Evolutionary conservation across 2,113 vertebrate species (phyloP), one percentile per base, ranked within the genome.

Genomic region (Limnothrissa miodon): DNA sequence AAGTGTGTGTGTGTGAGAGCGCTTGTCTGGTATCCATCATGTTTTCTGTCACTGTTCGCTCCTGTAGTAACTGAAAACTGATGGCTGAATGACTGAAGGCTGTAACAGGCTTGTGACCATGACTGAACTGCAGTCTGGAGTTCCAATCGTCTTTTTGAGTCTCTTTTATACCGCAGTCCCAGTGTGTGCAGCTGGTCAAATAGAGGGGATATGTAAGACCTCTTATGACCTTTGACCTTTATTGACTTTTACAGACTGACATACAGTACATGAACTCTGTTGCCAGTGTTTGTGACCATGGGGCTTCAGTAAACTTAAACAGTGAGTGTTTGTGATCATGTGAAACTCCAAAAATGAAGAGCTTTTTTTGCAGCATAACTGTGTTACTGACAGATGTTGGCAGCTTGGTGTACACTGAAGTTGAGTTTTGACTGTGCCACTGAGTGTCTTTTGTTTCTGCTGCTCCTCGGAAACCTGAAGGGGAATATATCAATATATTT

Each of bases 311-410:
- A 29, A 48, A 48, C 4, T 29, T 2, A 10, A 25, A 10, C n/a
- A 29, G 59, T 62, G 7, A 29, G 59, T 62, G n/a, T 62, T 29
- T 62, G 59, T 62, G n/a, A 11, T 11, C 11, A 15, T 33, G 66
- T 39, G 66, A 74, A 74, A 17, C 66, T 74, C 66, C 33, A 36
- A 29, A 74, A 17, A 74, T 74, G 66, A 74, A 74, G 66, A 33
- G 59, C 59, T 66, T 66, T 33, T 10, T 33, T 10, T 66, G 29
- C 33, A 36, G 29, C 3, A 17, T 17, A 36, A 29, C 25, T 15
- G 29, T 74, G 62, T 25, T 9, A 25, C 62, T 70, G 62, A 19
- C 11, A 11, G 66, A 74, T 33, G 66, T 74, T 19, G 66, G 66
- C 66, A 36, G 66, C 33, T 74, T 11, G 36, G 66, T 36, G 33